Base-by-base conservation (phyloP, 2,888 invertebrate species). In the Selenia dentaria region DNA sequence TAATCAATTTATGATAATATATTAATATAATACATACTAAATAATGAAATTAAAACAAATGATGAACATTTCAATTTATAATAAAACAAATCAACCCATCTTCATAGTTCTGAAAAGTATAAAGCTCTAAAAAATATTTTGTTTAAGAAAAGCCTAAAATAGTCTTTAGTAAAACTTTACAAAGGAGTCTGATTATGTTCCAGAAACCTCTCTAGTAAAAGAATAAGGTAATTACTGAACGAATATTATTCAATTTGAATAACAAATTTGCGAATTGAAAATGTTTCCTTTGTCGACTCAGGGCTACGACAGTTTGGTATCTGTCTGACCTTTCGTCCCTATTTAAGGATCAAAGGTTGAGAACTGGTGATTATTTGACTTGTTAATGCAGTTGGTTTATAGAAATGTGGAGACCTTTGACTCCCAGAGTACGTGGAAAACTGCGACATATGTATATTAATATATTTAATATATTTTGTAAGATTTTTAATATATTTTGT, bases 171-270 rank as follows among this genome's bases (percentile, higher is more conserved):
- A 10, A 33, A 41, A 50, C 35, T 51, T 55, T 39, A 64, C 56
- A 57, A 64, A 54, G 40, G 36, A 25, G 29, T 6, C 24, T 39
- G 24, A 45, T 39, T 40, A 34, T 39, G 45, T 41, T 44, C 46
- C 37, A 42, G 60, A 57, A 58, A 54, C 57, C 57, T 54, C 46
- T 49, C 6, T 28, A 65, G 62, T 59, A 70, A 73, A 73, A 73
- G 71, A 71, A 72, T 71, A 64, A 63, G 70, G 52, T 71, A 72
- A 73, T 73, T 70, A 72, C 64, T 45, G 62, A 43, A 48, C 61
- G 56, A 54, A 60, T 70, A 67, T 67, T 70, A 69, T 69, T 57
- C 59, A 71, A 73, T 73, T 72, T 73, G 70, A 69, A 73, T 73
- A 67, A 64, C 71, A 69, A 72, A 73, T 73, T 69, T 32, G 51